Conservation (phyloP, 2,888 invertebrate species). For the Fragum sueziense region DNA sequence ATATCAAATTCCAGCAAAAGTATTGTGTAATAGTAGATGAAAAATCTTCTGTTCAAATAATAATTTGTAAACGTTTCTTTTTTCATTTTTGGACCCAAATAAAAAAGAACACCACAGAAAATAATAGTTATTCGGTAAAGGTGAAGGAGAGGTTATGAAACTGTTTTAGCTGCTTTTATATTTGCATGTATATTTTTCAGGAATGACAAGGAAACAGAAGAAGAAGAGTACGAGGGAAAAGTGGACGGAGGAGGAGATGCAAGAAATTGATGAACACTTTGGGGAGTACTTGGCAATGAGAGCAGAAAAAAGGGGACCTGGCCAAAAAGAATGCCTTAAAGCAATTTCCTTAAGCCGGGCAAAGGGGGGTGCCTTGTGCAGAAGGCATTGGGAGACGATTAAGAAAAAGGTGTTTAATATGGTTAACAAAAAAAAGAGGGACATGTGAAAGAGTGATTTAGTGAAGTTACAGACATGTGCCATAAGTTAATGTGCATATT, state of each 20-base stretch:
- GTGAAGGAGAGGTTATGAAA: no score
- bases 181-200: no score
- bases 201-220: neutral
- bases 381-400: constrained; percentile 23
- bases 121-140: no score
- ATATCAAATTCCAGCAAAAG: no score
- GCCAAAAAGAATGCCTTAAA: constrained; percentile 8
- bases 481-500: neutral
- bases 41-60: no score
- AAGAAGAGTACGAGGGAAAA: neutral
- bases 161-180: no score
- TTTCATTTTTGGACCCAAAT: no score
- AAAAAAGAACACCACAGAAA: no score
- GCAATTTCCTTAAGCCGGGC: neutral
- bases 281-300: neutral
- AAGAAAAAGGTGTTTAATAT: constrained; percentile 29
- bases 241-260: constrained; percentile 18
- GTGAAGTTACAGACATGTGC: neutral
- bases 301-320: constrained; percentile 13
- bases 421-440: constrained; percentile 3
- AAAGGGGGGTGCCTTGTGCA: neutral
- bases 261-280: constrained; percentile 19
- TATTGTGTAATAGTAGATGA: no score
- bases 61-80: no score
- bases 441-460: neutral